phyloP scores from a whole-genome alignment of 2,888 invertebrate genomes.

The Gari tellinella region DNA sequence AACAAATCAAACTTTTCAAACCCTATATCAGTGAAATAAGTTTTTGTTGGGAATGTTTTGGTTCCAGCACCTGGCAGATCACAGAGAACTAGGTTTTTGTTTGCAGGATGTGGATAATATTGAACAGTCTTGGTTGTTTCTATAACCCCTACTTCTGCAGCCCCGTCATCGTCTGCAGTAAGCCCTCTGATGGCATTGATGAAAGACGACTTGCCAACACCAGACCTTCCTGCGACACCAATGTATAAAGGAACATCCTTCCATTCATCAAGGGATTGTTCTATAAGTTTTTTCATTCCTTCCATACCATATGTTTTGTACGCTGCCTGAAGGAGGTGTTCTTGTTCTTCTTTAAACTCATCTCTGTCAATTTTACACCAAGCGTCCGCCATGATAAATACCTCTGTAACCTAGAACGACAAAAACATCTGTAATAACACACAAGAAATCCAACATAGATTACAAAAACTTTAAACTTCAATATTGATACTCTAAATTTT shows the following conservation, averaged over 20 bases:
- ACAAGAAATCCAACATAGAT: no score
- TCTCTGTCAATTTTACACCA: no score
- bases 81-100: slow-evolving; percentile 25
- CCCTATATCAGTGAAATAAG: slow-evolving; percentile 14
- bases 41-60: slow-evolving; percentile 13
- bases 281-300: no score
- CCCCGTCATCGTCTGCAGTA: slow-evolving; percentile 13
- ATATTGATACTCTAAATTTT: no score
- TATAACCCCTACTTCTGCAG: slow-evolving; percentile 34
- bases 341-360: no score
- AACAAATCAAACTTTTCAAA: slow-evolving; percentile 22
- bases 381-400: no score
- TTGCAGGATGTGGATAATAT: slow-evolving; percentile 27
- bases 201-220: slow-evolving; percentile 42
- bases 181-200: slow-evolving; percentile 29
- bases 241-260: slow-evolving; percentile 17
- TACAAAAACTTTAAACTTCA: no score
- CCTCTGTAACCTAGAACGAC: no score
- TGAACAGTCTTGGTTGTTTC: slow-evolving; percentile 30
- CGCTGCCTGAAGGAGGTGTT: no score
- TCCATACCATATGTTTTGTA: no score
- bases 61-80: slow-evolving; percentile 49
- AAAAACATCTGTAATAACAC: no score
- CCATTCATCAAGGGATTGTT: slow-evolving; percentile 4
- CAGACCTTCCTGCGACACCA: slow-evolving; percentile 28